Percentiles rank a stretch among this genome's conserved stretches.
These are phyloP conservation scores for Chaetorhynchus papuensis DNA, from an alignment of 2,113 vertebrate genomes.

Conservation along the genomic window DNA sequence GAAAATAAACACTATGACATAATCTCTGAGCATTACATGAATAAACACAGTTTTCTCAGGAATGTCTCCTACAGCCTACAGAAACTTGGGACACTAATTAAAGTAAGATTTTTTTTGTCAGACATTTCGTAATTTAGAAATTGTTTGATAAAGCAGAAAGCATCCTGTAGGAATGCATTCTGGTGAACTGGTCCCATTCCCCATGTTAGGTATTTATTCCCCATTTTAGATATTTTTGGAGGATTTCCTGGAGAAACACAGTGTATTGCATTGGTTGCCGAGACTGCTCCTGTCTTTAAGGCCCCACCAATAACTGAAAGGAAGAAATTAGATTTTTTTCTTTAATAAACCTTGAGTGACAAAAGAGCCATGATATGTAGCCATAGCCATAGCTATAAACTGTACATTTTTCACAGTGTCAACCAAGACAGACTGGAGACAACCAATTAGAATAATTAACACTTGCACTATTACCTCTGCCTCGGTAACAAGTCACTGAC, in stretches of 20 bases:
- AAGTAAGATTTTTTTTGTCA: neutral
- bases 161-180: neutral
- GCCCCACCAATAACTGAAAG: neutral
- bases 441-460: neutral
- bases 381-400: neutral
- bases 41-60: neutral
- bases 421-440: neutral
- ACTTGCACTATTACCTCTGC: neutral
- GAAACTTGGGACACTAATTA: neutral
- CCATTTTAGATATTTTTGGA: neutral
- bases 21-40: neutral
- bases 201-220: neutral
- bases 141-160: neutral
- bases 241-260: neutral
- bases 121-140: neutral
- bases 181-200: neutral
- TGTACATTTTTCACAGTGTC: neutral
- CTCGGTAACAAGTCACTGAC: neutral
- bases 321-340: neutral
- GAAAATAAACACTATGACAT: neutral
- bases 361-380: neutral
- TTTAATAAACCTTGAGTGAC: neutral
- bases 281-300: neutral
- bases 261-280: neutral
- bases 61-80: neutral